phyloP scores from a whole-genome alignment of 2,113 vertebrate genomes.

The Corynorhinus townsendii region DNA sequence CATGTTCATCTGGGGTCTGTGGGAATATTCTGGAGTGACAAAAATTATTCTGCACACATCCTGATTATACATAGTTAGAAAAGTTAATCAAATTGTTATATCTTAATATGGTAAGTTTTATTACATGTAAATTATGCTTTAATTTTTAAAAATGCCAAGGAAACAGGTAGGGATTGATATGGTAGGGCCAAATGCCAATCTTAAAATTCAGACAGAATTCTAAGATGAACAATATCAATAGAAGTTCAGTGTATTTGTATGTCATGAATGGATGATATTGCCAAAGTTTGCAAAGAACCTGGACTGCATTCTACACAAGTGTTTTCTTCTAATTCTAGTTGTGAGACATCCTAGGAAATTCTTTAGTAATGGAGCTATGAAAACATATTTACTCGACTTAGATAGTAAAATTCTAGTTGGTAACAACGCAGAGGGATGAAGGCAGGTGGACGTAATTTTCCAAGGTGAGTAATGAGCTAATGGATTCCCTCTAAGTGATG shows the following conservation, averaged over 20 bases:
- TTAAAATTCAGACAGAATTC: not conserved
- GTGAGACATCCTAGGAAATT: not conserved
- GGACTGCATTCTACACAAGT: not conserved
- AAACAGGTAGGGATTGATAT: not conserved
- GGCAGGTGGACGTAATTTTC: constrained; percentile 32
- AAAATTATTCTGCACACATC: not conserved
- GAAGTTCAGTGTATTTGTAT: not conserved
- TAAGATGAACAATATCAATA: not conserved
- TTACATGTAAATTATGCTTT: not conserved
- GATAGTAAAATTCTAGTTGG: not conserved
- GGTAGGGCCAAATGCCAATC: not conserved
- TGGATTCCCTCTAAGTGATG: constrained; percentile 2
- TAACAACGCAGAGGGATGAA: not conserved
- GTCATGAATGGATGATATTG: not conserved
- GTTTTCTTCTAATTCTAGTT: not conserved
- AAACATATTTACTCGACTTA: not conserved
- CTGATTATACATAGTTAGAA: not conserved
- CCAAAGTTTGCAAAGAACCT: not conserved
- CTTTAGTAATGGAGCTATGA: constrained; percentile 11
- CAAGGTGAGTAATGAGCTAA: constrained; percentile 23
- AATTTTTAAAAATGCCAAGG: not conserved
- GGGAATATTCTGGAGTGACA: not conserved
- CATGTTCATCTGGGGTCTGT: not conserved
- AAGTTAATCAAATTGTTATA: not conserved
- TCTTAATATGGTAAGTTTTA: not conserved